phyloP scores from a whole-genome alignment of 2,113 vertebrate genomes.

The Oreocharis arfaki region DNA sequence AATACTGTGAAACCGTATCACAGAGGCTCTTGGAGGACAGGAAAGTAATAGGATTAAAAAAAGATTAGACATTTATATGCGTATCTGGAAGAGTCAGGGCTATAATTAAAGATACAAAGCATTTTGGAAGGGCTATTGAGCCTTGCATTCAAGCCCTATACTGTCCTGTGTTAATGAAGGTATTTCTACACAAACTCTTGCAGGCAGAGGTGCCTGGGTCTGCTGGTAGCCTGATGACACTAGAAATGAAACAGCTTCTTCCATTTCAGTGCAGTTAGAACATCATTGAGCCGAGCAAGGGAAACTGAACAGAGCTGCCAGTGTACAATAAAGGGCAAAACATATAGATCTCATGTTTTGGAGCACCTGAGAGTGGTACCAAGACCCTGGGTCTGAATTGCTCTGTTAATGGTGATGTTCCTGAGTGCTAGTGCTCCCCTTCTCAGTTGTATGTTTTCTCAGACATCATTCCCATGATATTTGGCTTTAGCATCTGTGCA shows the following conservation, averaged over 20 bases:
- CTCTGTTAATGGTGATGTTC: accelerated
- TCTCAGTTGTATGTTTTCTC: neutral
- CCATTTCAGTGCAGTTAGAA: neutral
- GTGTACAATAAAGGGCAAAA: neutral
- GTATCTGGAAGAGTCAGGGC: neutral
- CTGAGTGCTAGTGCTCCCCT: neutral
- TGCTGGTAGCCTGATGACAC: neutral
- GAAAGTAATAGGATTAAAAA: slow-evolving; percentile 27
- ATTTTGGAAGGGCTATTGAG: neutral
- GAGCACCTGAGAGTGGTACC: neutral
- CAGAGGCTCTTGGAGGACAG: neutral
- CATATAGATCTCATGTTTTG: neutral
- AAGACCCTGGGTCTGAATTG: accelerated
- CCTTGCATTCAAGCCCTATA: neutral
- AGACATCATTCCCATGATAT: neutral
- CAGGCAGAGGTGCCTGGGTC: neutral
- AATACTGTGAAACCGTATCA: neutral
- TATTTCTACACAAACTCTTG: accelerated
- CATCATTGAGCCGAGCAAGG: accelerated
- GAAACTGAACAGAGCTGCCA: neutral
- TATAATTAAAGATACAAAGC: slow-evolving; percentile 1
- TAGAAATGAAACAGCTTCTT: neutral
- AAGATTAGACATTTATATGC: slow-evolving; percentile 4
- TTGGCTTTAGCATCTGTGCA: neutral
- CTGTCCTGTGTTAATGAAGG: neutral